Evolutionary conservation across 2,797 vertebrate genomes (phyloP).

Genomic region (Monodelphis domestica): DNA sequence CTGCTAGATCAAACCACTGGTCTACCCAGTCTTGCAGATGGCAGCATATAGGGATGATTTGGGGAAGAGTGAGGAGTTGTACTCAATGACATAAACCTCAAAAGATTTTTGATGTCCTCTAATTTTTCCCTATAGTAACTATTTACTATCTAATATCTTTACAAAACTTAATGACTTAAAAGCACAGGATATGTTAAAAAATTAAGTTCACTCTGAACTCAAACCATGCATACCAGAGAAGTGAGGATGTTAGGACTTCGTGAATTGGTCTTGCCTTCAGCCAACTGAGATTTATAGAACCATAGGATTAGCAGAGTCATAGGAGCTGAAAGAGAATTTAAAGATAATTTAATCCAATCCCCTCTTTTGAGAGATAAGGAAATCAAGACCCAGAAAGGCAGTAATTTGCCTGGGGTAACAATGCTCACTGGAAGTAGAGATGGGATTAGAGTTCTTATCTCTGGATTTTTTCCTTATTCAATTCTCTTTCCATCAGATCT

Average conservation of each 20-base stretch:
- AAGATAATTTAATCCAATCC: not conserved
- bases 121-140: not conserved
- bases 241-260: not conserved
- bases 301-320: not conserved
- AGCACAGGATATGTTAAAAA: not conserved
- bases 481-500: not conserved
- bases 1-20: not conserved
- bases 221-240: not conserved
- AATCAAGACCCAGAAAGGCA: not conserved
- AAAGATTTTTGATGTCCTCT: not conserved
- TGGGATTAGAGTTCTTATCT: not conserved
- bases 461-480: not conserved
- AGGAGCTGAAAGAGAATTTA: not conserved
- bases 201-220: not conserved
- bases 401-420: not conserved
- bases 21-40: not conserved
- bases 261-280: not conserved
- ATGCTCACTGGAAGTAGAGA: not conserved
- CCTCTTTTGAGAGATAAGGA: constrained; percentile 22
- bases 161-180: not conserved
- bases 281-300: not conserved
- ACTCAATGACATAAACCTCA: not conserved
- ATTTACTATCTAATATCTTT: not conserved
- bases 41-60: not conserved
- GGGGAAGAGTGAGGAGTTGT: not conserved